These are phyloP conservation scores for Papilio glaucus DNA, from an alignment of 1,140 invertebrate species.

Conservation along the genomic window DNA sequence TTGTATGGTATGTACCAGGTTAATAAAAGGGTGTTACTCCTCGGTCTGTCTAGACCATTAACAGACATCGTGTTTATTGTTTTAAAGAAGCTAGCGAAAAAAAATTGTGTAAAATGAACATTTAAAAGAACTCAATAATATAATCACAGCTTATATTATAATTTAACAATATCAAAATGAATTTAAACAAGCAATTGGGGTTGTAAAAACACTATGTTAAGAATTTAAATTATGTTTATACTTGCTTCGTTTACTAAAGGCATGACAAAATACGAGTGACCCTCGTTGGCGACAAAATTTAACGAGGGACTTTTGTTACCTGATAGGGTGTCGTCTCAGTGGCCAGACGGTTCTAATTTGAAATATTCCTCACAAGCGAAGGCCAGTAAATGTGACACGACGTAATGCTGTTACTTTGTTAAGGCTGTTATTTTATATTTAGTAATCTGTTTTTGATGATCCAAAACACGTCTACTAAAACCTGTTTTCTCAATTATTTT, in stretches of 20 bases:
- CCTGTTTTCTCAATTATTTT: no score
- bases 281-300: constrained; percentile 28
- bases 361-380: constrained; percentile 24
- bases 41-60: no score
- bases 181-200: background rate
- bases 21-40: no score
- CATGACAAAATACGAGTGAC: constrained; percentile 26
- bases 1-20: no score
- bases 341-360: constrained; percentile 20
- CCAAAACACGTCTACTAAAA: background rate
- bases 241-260: background rate
- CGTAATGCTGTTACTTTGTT: constrained; percentile 11
- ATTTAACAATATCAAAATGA: background rate
- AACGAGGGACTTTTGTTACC: constrained; percentile 34
- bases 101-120: no score
- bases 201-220: background rate
- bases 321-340: constrained; percentile 27
- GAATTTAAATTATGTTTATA: constrained; percentile 5
- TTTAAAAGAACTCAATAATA: no score
- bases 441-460: background rate
- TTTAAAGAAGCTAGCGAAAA: no score
- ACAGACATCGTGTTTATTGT: no score
- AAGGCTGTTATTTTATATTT: background rate
- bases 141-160: no score
- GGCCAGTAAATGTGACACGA: constrained; percentile 17